These are phyloP conservation scores for Amphipoea oculea DNA, from an alignment of 2,888 invertebrate species.

Conservation along the genomic window DNA sequence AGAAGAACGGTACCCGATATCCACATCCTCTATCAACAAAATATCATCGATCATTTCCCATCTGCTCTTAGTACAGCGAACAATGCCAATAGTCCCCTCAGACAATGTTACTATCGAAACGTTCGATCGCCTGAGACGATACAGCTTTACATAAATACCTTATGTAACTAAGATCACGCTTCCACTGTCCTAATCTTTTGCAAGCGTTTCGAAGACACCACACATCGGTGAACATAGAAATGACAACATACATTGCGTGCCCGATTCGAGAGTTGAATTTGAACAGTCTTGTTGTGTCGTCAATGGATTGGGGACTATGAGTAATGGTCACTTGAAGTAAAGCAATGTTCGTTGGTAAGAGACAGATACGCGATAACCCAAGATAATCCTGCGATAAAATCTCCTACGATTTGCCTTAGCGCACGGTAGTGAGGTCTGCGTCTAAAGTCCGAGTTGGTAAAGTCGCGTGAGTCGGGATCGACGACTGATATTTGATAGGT, in stretches of 20 bases:
- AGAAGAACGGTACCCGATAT: conserved; percentile 15
- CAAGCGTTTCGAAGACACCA: conserved; percentile 24
- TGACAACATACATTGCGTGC: conserved; percentile 60
- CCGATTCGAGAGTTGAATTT: neutral
- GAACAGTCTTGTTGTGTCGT: neutral
- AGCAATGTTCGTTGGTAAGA: conserved; percentile 68
- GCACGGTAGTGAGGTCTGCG: conserved; percentile 71
- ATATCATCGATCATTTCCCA: conserved; percentile 54
- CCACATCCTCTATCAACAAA: conserved; percentile 26
- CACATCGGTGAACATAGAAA: neutral
- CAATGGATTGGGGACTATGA: conserved; percentile 59
- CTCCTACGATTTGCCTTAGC: conserved; percentile 83
- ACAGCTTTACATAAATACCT: conserved; percentile 85
- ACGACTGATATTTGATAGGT: conserved; percentile 66
- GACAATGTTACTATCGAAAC: conserved; percentile 69
- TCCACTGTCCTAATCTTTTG: conserved; percentile 70
- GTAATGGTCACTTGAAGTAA: conserved; percentile 41
- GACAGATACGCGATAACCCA: conserved; percentile 85
- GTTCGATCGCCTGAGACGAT: conserved; percentile 72
- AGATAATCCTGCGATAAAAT: conserved; percentile 86
- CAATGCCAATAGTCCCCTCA: conserved; percentile 67
- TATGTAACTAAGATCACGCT: conserved; percentile 84
- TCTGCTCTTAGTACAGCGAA: conserved; percentile 59
- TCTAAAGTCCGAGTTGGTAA: conserved; percentile 50
- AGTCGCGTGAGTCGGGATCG: conserved; percentile 28